Evolutionary conservation across 53 echinoderm and acorn worm genomes (phyloP).

Genomic region (Holothuria scabra): DNA sequence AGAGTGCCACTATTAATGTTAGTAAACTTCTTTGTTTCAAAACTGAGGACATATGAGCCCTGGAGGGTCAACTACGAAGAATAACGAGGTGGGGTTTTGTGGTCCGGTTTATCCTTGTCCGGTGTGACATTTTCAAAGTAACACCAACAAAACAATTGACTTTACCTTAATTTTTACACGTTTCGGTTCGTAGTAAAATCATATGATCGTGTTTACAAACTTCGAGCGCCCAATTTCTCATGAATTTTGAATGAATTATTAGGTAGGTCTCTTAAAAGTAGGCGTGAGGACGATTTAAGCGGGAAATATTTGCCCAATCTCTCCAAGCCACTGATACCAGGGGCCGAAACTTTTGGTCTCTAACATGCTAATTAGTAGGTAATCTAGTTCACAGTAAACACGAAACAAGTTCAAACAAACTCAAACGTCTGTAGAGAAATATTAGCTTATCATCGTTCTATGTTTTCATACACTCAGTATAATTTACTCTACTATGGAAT

Average conservation of each 20-base stretch:
- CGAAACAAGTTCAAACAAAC: too few relatives aligned
- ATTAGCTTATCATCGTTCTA: neutral
- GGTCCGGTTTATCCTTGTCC: too few relatives aligned
- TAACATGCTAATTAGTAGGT: slow-evolving; percentile 51
- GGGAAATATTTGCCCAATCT: slow-evolving; percentile 34
- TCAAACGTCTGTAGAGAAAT: neutral
- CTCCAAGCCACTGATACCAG: slow-evolving; percentile 6
- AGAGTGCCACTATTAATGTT: too few relatives aligned
- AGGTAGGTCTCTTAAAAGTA: slow-evolving; percentile 31
- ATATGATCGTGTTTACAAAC: slow-evolving; percentile 46
- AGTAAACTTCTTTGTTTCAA: too few relatives aligned
- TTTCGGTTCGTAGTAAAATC: slow-evolving; percentile 24
- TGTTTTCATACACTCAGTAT: too few relatives aligned
- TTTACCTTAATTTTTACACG: neutral
- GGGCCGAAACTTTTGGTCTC: slow-evolving; percentile 4
- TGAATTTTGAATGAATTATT: slow-evolving; percentile 37
- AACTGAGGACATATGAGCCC: too few relatives aligned
- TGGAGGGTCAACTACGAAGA: too few relatives aligned
- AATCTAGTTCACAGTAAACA: too few relatives aligned
- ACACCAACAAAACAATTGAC: too few relatives aligned
- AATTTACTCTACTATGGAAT: too few relatives aligned
- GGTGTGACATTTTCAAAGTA: too few relatives aligned
- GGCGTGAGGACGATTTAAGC: slow-evolving; percentile 35
- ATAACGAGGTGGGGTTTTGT: too few relatives aligned
- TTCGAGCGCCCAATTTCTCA: slow-evolving; percentile 9